Evolutionary conservation across 2,888 invertebrate genomes (phyloP).

Genomic region (Gari tellinella): DNA sequence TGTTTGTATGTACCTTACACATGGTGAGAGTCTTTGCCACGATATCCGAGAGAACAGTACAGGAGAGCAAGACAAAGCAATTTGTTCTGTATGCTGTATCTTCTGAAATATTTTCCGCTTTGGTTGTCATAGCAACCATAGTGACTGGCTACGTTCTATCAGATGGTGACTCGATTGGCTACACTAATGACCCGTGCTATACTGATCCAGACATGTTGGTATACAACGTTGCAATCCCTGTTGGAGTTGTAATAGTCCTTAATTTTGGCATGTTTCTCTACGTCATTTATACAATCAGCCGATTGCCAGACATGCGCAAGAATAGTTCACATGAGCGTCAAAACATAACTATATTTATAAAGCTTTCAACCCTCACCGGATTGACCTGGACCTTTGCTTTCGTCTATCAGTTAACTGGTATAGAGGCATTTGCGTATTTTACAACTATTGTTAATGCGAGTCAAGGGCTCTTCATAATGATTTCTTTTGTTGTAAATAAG

Average conservation of each 20-base stretch:
- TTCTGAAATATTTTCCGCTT: background rate
- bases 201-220: conserved; percentile 3
- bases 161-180: conserved; percentile 4
- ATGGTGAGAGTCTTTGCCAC: conserved; percentile 12
- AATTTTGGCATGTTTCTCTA: conserved; percentile 17
- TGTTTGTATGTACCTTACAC: conserved; percentile 32
- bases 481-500: conserved; percentile 19
- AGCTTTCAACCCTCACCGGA: conserved; percentile 30
- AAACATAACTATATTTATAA: conserved; percentile 16
- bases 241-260: background rate
- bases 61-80: background rate
- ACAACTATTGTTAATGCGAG: conserved; percentile 17
- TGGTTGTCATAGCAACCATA: background rate
- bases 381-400: conserved; percentile 25
- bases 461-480: conserved; percentile 23
- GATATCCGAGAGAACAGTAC: background rate
- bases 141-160: background rate
- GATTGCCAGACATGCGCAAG: background rate
- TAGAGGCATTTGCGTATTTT: conserved; percentile 7
- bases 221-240: conserved; percentile 20
- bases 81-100: background rate
- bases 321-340: conserved; percentile 19
- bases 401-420: conserved; percentile 4
- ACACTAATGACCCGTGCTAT: conserved; percentile 13
- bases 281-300: conserved; percentile 6